Base-by-base conservation (phyloP, 2,797 vertebrate species). In the Anguilla megastoma region DNA sequence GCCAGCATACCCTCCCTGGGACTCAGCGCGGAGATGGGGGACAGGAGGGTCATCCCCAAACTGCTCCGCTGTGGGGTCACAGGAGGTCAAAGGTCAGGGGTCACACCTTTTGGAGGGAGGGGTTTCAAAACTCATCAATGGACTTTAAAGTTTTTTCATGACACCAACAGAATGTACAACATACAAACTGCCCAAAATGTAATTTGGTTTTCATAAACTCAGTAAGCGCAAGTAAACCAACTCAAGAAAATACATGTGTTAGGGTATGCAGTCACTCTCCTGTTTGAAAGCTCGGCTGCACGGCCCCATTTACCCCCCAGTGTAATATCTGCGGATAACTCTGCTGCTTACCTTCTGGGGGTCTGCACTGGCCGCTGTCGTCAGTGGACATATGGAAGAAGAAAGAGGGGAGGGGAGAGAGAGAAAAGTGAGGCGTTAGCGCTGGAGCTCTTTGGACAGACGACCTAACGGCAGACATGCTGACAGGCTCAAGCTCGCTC, bases 1-100 rank as follows among this genome's bases (percentile, higher is more conserved):
- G 94, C 96, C 91, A 97, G 93, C 89, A 94, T 87, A 12, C 88
- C 84, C 92, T 95, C 94, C 86, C 88, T 92, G 56, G 92, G 91
- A 88, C 95, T 95, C 87, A 95, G 90, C 92, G 96, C 95, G 93
- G 94, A 95, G 92, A 96, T 93, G 1, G 97, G 96, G 84, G 97
- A 97, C 86, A 97, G 93, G 0, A 97, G 85, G 86, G 94, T 90
- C 89, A 94, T 95, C 60, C 97, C 96, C 33, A 96, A 93, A 92
- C 95, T 96, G 60, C 94, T 95, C 84, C 94, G 92, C 97, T 97
- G 93, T 2, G 91, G 54, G 87, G 69, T 36, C 36, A 84, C 48
- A 79, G 71, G 2, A 14, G 12, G 33, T 18, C 30, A 76, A 76
- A 18, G 71, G 12, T 76, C 30, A 76, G 71, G 71, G n/a, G 27